Evolutionary conservation across 2,113 vertebrate genomes (phyloP), one percentile per base, ranked within the genome.

Genomic region (Acinonyx jubatus): DNA sequence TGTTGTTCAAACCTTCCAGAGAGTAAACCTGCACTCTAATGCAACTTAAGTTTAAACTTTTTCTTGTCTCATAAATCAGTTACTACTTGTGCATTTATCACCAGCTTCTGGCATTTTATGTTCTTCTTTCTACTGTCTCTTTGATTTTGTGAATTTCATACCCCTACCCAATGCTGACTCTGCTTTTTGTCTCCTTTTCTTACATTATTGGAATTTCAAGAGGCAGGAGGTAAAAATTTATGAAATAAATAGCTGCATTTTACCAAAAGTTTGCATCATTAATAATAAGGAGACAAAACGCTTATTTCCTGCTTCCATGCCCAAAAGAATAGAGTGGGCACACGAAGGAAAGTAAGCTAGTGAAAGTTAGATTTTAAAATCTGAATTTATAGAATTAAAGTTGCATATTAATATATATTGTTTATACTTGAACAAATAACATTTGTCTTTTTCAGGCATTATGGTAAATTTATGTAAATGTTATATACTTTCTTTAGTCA

Each of bases 321-420:
- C 11, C 63, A 23, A 80, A 92, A 82, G 2, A 92, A 92, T 83
- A 8, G 11, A 57, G 1, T 50, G 3, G 4, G 69, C 16, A 66
- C 45, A n/a, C 11, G 27, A 73, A 90, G 84, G 21, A 79, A 38
- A 41, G 1, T 83, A 71, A 13, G 16, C n/a, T 27, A 78, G 5
- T 88, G 3, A 86, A 96, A 93, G 4, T 48, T 86, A 38, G 16
- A 91, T 66, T 93, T 96, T 84, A 94, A 31, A 96, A 71, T 65
- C 14, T 71, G 38, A 96, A 2, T 71, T 92, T 73, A 81, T 91
- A 50, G 2, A 96, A 63, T 48, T 68, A 80, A 89, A 73, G 3
- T n/a, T 73, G 15, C 8, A 63, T 79, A 36, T n/a, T 61, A 48
- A 73, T 27, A 50, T 31, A 27, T 82, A 85, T 38, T 33, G 0